Evolutionary conservation across 2,888 invertebrate species (phyloP).

Genomic region (Rhorus exstirpatorius): DNA sequence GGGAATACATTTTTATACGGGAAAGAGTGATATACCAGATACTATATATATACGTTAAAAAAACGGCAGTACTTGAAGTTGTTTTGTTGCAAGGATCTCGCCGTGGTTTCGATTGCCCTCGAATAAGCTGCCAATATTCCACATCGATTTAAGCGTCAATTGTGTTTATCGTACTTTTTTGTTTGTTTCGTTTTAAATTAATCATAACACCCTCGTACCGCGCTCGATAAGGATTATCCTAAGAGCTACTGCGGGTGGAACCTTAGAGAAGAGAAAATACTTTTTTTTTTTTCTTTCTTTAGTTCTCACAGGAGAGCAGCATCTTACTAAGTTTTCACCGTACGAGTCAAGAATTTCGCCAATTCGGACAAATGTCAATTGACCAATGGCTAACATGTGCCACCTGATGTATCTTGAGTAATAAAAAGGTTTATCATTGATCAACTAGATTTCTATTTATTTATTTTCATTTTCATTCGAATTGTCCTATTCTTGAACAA

Average conservation of each 20-base stretch:
- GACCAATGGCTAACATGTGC: slow-evolving; percentile 70
- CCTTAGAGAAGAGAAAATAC: not conserved
- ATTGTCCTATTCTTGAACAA: not conserved
- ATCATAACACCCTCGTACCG: not conserved
- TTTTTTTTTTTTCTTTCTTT: slow-evolving; percentile 7
- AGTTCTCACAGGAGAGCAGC: no score
- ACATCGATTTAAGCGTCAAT: slow-evolving; percentile 40
- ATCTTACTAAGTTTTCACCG: slow-evolving; percentile 14
- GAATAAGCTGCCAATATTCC: slow-evolving; percentile 52
- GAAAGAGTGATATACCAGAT: slow-evolving; percentile 48
- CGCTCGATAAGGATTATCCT: not conserved
- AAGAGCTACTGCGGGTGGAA: not conserved
- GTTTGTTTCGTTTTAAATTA: not conserved
- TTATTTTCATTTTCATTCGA: not conserved
- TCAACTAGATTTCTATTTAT: not conserved
- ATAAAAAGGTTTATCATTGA: slow-evolving; percentile 73
- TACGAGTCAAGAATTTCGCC: not conserved
- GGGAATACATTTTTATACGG: slow-evolving; percentile 25
- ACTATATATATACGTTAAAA: slow-evolving; percentile 21
- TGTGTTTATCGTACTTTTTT: slow-evolving; percentile 23
- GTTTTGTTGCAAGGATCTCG: slow-evolving; percentile 77
- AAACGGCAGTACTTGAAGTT: slow-evolving; percentile 75
- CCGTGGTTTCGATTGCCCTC: slow-evolving; percentile 46
- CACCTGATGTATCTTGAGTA: slow-evolving; percentile 74
- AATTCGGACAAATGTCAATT: slow-evolving; percentile 68